Evolutionary conservation across 2,797 vertebrate genomes (phyloP).

Genomic region (Malurus splendens): DNA sequence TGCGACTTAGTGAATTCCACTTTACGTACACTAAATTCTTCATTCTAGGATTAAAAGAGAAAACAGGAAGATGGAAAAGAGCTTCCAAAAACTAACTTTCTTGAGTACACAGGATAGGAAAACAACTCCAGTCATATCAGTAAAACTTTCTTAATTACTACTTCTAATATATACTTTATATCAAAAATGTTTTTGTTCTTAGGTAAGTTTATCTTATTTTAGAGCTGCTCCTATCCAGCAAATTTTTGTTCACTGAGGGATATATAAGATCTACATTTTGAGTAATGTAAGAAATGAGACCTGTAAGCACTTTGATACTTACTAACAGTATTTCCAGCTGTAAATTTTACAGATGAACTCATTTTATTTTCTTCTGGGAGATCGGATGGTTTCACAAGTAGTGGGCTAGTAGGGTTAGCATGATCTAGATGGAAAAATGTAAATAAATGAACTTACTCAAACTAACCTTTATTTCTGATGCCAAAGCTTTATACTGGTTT

Average conservation of each 20-base stretch:
- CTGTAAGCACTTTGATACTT: slow-evolving; percentile 64
- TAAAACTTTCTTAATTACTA: background rate
- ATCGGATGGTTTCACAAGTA: slow-evolving; percentile 87
- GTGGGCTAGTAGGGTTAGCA: slow-evolving; percentile 90
- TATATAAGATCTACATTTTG: background rate
- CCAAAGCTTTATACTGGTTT: background rate
- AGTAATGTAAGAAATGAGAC: background rate
- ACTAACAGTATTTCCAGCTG: slow-evolving; percentile 87
- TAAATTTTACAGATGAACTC: slow-evolving; percentile 88
- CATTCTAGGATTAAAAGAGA: background rate
- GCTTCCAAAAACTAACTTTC: background rate
- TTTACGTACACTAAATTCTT: background rate
- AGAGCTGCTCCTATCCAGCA: background rate
- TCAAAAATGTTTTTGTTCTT: background rate
- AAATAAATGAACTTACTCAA: background rate
- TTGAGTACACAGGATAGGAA: background rate
- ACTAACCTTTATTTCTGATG: background rate
- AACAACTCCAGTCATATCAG: background rate
- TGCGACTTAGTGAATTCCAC: background rate
- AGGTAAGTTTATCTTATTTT: background rate
- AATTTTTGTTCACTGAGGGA: background rate
- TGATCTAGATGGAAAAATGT: slow-evolving; percentile 76
- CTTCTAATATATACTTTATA: background rate
- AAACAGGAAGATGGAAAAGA: background rate
- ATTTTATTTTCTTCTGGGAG: slow-evolving; percentile 90